phyloP scores from a whole-genome alignment of 2,113 vertebrate genomes.

The Ascaphus truei region DNA sequence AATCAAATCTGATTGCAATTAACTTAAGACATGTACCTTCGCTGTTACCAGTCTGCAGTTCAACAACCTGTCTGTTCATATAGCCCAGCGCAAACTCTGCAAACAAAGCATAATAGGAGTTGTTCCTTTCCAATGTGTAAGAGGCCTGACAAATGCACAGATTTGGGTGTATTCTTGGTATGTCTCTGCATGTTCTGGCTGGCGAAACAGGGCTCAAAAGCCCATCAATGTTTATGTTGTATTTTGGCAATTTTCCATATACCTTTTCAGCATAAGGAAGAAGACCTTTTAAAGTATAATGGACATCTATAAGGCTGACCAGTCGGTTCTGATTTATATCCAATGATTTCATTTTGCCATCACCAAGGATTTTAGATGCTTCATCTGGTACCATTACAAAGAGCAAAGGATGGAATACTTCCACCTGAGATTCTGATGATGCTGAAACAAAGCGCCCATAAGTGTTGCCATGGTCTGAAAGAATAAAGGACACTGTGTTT shows the following conservation, averaged over 20 bases:
- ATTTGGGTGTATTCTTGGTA: slow-evolving; percentile 35
- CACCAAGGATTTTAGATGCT: slow-evolving; percentile 12
- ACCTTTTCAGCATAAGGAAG: background rate
- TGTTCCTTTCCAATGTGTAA: slow-evolving; percentile 9
- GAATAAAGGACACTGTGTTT: slow-evolving; percentile 36
- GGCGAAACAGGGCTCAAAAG: slow-evolving; percentile 28
- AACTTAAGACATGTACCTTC: slow-evolving; percentile 6
- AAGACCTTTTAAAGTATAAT: slow-evolving; percentile 29
- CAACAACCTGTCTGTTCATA: slow-evolving; percentile 23
- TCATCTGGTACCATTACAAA: slow-evolving; percentile 35
- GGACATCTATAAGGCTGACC: slow-evolving; percentile 36
- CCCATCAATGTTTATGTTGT: slow-evolving; percentile 17
- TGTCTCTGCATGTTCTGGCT: slow-evolving; percentile 24
- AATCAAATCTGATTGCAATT: slow-evolving; percentile 19
- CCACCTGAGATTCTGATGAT: slow-evolving; percentile 27
- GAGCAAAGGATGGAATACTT: slow-evolving; percentile 33
- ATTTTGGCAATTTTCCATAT: background rate
- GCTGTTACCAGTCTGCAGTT: background rate
- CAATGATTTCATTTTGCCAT: slow-evolving; percentile 20
- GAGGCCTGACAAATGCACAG: slow-evolving; percentile 34
- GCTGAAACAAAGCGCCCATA: slow-evolving; percentile 27
- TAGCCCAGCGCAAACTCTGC: slow-evolving; percentile 37
- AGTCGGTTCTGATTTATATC: slow-evolving; percentile 30
- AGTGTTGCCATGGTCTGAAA: slow-evolving; percentile 40
- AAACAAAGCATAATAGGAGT: slow-evolving; percentile 30